Evolutionary conservation across 2,888 invertebrate genomes (phyloP).

Genomic region (Drosophila paranaensis): DNA sequence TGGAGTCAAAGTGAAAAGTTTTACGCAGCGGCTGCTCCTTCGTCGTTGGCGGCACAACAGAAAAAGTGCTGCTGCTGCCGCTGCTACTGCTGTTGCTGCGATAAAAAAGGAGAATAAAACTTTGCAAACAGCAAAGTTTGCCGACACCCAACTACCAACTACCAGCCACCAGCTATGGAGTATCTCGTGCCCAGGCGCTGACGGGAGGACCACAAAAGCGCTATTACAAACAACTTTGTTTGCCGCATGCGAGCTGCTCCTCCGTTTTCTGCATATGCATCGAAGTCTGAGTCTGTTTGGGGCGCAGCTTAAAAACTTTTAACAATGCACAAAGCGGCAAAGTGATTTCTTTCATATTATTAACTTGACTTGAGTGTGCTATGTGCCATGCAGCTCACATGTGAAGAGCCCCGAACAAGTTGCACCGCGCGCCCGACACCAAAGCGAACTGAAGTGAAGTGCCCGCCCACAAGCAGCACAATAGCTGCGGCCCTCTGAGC

Average conservation of each 20-base stretch:
- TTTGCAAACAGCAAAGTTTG: slow-evolving; percentile 77
- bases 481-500: not conserved
- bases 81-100: slow-evolving; percentile 11
- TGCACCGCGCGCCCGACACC: slow-evolving; percentile 27
- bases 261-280: slow-evolving; percentile 18
- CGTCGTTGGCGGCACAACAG: slow-evolving; percentile 49
- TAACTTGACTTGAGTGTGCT: slow-evolving; percentile 79
- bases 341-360: slow-evolving; percentile 82
- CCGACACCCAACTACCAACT: slow-evolving; percentile 50
- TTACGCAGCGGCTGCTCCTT: slow-evolving; percentile 76
- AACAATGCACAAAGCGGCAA: slow-evolving; percentile 82
- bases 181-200: slow-evolving; percentile 39
- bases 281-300: slow-evolving; percentile 63
- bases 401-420: slow-evolving; percentile 18
- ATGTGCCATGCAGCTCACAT: slow-evolving; percentile 40
- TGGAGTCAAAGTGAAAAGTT: slow-evolving; percentile 82
- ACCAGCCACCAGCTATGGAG: slow-evolving; percentile 8
- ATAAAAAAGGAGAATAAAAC: slow-evolving; percentile 31
- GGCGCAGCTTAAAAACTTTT: slow-evolving; percentile 81
- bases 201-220: slow-evolving; percentile 67
- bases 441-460: slow-evolving; percentile 36
- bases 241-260: slow-evolving; percentile 62
- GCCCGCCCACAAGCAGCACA: slow-evolving; percentile 6
- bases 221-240: slow-evolving; percentile 80
- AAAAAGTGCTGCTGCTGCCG: slow-evolving; percentile 29